Conservation (phyloP, 2,113 vertebrate species). For the Tamias sibiricus region DNA sequence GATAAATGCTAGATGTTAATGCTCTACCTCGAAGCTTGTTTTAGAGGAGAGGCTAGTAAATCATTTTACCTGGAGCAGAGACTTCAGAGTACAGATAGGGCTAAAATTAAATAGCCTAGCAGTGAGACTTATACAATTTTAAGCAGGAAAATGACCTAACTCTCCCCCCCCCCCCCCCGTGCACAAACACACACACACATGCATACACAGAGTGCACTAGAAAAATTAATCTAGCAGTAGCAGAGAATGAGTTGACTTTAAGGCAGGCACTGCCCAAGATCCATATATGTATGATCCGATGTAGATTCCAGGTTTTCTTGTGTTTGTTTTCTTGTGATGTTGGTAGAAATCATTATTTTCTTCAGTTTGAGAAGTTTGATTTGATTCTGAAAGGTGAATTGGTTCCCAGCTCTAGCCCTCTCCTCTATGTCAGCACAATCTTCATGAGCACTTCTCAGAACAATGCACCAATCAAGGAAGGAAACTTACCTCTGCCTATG, state of each 20-base stretch:
- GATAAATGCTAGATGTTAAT: background rate
- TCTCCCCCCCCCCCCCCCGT: fast-evolving
- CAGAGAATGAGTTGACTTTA: background rate
- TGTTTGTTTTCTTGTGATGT: background rate
- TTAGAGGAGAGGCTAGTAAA: background rate
- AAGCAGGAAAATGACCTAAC: background rate
- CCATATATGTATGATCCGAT: background rate
- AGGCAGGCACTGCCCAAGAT: fast-evolving
- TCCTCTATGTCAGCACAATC: background rate
- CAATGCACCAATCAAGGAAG: slow-evolving; percentile 16
- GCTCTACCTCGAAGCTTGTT: background rate
- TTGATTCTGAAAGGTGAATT: slow-evolving; percentile 77
- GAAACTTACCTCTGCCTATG: background rate
- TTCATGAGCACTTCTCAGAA: background rate
- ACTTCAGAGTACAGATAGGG: background rate
- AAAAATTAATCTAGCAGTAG: background rate
- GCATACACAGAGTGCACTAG: background rate
- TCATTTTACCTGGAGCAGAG: background rate
- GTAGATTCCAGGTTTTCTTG: background rate
- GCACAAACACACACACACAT: fast-evolving
- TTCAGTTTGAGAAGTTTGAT: slow-evolving; percentile 50
- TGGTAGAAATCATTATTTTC: background rate
- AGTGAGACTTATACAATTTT: background rate
- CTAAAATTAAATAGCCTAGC: background rate
- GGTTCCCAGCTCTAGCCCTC: slow-evolving; percentile 42